Evolutionary conservation across 2,888 invertebrate genomes (phyloP).

Genomic region (Heteromurus nitidus): DNA sequence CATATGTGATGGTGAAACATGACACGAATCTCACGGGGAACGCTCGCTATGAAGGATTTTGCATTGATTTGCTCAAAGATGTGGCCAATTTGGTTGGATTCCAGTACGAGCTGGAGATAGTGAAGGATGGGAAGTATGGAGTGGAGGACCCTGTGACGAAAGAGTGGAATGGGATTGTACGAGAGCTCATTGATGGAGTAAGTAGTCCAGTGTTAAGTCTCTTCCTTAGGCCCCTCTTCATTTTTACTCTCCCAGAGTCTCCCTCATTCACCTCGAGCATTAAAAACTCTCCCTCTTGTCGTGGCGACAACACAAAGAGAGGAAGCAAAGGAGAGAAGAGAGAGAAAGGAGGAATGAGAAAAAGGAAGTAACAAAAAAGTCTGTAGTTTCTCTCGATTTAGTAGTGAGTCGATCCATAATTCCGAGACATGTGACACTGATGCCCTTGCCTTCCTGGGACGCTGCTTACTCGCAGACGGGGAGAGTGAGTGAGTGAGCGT

Average conservation of each 20-base stretch:
- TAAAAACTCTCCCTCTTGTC: slow-evolving; percentile 16
- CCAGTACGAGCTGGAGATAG: slow-evolving; percentile 88
- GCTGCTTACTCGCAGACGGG: slow-evolving; percentile 41
- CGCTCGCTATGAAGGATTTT: slow-evolving; percentile 92
- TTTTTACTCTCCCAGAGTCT: not conserved
- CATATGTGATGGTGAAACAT: slow-evolving; percentile 92
- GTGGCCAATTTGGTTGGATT: slow-evolving; percentile 91
- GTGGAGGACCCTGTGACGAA: slow-evolving; percentile 90
- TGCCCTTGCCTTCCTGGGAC: slow-evolving; percentile 62
- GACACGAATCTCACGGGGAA: slow-evolving; percentile 91
- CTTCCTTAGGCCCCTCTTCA: slow-evolving; percentile 17
- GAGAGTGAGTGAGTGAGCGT: slow-evolving; percentile 7
- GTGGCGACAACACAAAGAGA: slow-evolving; percentile 27
- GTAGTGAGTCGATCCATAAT: slow-evolving; percentile 65
- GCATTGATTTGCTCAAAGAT: slow-evolving; percentile 89
- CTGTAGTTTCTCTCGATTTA: slow-evolving; percentile 64
- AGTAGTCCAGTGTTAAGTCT: slow-evolving; percentile 55
- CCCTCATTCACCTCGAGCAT: slow-evolving; percentile 45
- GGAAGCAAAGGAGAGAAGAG: slow-evolving; percentile 14
- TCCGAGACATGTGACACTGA: slow-evolving; percentile 66
- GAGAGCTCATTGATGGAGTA: slow-evolving; percentile 82
- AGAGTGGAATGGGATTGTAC: slow-evolving; percentile 92
- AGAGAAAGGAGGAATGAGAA: slow-evolving; percentile 35
- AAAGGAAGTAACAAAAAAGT: slow-evolving; percentile 59
- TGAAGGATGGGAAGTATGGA: slow-evolving; percentile 92